These are phyloP conservation scores for Neelides sp. DNA, from an alignment of 1,140 invertebrate species.

Conservation along the genomic window DNA sequence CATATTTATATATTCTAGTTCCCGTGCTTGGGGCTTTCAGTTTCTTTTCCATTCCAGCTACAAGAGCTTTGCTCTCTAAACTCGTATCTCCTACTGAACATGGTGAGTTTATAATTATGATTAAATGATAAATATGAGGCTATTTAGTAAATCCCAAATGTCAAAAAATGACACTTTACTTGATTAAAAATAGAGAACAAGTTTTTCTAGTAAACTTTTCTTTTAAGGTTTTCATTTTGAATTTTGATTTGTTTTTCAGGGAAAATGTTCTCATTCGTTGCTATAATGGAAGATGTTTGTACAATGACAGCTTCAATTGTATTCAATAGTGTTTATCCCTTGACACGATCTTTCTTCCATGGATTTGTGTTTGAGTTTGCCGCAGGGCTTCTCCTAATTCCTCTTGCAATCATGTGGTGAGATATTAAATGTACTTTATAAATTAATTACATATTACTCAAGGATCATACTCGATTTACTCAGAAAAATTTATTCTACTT, in stretches of 20 bases:
- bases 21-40: slow-evolving; percentile 36
- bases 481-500: no score
- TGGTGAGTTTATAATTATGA: slow-evolving; percentile 33
- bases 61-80: slow-evolving; percentile 39
- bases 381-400: slow-evolving; percentile 31
- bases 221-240: slow-evolving; percentile 3
- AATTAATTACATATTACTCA: no score
- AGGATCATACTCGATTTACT: no score
- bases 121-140: neutral
- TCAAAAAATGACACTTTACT: neutral
- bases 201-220: neutral
- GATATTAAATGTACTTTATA: neutral
- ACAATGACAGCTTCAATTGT: slow-evolving; percentile 35
- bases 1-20: slow-evolving; percentile 33
- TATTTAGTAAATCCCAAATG: neutral
- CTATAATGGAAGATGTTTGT: slow-evolving; percentile 36
- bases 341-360: slow-evolving; percentile 34
- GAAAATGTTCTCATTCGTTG: slow-evolving; percentile 39
- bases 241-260: slow-evolving; percentile 31
- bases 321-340: slow-evolving; percentile 38
- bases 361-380: slow-evolving; percentile 35
- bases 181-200: neutral
- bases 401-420: slow-evolving; percentile 31
- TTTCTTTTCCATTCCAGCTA: slow-evolving; percentile 38
- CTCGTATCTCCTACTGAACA: slow-evolving; percentile 38